A percentile compares a stretch with the other conserved stretches of the same genome.
These are phyloP conservation scores for Monomorium pharaonis DNA, from an alignment of 1,140 invertebrate species.

Conservation along the genomic window DNA sequence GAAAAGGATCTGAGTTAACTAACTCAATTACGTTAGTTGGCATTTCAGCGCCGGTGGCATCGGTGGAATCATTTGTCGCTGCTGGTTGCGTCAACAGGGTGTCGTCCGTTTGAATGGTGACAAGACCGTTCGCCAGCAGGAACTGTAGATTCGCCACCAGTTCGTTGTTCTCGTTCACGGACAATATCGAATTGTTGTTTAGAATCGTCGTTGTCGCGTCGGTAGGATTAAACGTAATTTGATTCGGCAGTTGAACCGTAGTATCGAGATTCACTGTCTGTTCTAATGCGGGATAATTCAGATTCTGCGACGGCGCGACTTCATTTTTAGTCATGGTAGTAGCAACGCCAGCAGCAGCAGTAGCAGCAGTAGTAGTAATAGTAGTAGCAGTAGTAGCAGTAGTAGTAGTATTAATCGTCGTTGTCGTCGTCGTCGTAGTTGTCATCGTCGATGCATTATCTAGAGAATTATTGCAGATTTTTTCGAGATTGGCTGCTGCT, in stretches of 20 bases:
- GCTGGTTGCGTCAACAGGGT: conserved; percentile 59
- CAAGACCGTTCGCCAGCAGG: conserved; percentile 76
- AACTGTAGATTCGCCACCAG: conserved; percentile 79
- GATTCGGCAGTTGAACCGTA: conserved; percentile 62
- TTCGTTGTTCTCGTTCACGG: conserved; percentile 78
- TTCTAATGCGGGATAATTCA: conserved; percentile 61
- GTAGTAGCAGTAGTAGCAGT: too few species aligned
- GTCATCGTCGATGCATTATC: not conserved
- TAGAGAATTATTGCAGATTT: conserved; percentile 23
- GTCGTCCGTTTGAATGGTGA: conserved; percentile 79
- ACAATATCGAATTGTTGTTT: conserved; percentile 72
- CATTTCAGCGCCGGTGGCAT: conserved; percentile 48
- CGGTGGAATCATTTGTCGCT: conserved; percentile 13
- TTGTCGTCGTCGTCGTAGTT: not conserved
- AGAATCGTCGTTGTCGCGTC: conserved; percentile 64
- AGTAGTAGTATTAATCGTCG: too few species aligned
- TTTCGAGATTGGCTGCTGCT: conserved; percentile 60
- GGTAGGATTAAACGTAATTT: conserved; percentile 74
- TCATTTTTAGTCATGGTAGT: not conserved
- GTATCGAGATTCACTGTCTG: conserved; percentile 70
- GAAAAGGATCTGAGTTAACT: conserved; percentile 30
- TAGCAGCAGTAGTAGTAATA: too few species aligned
- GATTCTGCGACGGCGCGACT: not conserved
- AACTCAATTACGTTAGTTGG: conserved; percentile 49
- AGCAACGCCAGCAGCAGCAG: too few species aligned